phyloP scores from a whole-genome alignment of 2,888 invertebrate genomes.

The Caenorhabditis sp. region DNA sequence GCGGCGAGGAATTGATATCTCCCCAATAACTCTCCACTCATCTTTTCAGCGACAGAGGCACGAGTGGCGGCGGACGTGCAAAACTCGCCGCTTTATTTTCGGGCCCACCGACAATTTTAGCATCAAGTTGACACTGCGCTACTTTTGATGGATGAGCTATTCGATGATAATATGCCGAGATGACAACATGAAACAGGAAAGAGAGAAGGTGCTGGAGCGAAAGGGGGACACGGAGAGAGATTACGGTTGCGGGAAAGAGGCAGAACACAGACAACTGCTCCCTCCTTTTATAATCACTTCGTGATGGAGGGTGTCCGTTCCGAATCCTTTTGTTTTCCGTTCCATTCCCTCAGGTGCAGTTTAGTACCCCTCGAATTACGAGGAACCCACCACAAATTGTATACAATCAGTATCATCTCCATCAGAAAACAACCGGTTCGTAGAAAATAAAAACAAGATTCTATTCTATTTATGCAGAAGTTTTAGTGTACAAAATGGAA shows the following conservation, averaged over 20 bases:
- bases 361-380: neutral
- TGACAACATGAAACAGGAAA: conserved; percentile 3
- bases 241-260: neutral
- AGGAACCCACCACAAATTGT: neutral
- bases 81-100: conserved; percentile 44
- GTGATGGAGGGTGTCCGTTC: neutral
- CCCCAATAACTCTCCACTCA: conserved; percentile 16
- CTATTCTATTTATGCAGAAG: conserved; percentile 30
- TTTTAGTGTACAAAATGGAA: conserved; percentile 55
- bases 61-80: conserved; percentile 42
- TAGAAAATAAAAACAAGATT: neutral
- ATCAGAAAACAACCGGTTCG: neutral
- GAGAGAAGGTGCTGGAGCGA: neutral
- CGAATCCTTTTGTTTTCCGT: neutral
- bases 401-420: conserved; percentile 1
- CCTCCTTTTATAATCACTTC: neutral
- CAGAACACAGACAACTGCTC: no score
- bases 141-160: conserved; percentile 35
- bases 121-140: conserved; percentile 27
- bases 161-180: neutral
- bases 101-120: conserved; percentile 40
- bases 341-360: neutral
- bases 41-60: conserved; percentile 11
- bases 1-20: conserved; percentile 38
- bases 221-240: no score